Conservation (phyloP, 2,113 vertebrate species). For the Oncorhynchus nerka region DNA sequence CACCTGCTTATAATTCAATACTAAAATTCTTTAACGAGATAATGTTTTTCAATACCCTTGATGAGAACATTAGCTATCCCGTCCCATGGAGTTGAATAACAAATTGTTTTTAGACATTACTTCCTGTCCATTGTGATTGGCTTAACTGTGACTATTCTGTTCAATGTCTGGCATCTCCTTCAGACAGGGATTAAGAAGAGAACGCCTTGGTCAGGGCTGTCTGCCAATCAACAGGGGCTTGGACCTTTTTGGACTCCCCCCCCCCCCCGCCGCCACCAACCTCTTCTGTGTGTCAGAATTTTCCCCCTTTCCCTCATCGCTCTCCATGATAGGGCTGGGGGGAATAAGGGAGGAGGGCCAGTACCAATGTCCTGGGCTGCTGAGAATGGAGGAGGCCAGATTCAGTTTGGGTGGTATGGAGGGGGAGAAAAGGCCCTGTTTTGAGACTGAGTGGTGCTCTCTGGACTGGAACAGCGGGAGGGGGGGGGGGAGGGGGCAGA, state of each 20-base stretch:
- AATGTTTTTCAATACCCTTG: background rate
- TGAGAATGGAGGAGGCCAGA: constrained; percentile 52
- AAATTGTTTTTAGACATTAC: constrained; percentile 5
- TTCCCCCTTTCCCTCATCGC: constrained; percentile 29
- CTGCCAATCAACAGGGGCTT: constrained; percentile 17
- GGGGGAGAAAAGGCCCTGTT: constrained; percentile 58
- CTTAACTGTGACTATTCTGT: constrained; percentile 23
- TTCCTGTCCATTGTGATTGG: constrained; percentile 39
- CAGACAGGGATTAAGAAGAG: constrained; percentile 40
- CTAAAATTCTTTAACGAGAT: background rate
- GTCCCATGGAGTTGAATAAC: background rate
- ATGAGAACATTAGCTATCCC: background rate
- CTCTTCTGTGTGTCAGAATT: constrained; percentile 13
- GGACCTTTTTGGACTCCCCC: background rate
- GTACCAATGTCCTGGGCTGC: constrained; percentile 43
- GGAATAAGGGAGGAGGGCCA: constrained; percentile 44
- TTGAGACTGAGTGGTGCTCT: constrained; percentile 82
- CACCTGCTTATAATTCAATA: background rate
- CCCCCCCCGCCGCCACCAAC: background rate
- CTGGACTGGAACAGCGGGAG: constrained; percentile 75
- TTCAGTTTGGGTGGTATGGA: constrained; percentile 82
- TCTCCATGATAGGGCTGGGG: constrained; percentile 48
- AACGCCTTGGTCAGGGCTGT: constrained; percentile 31
- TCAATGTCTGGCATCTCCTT: constrained; percentile 13
- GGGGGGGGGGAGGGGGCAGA: constrained; percentile 70